A percentile compares a stretch with the other conserved stretches of the same genome.
Evolutionary conservation across 2,113 vertebrate species (phyloP).

Genomic region (Pogonocichla stellata): DNA sequence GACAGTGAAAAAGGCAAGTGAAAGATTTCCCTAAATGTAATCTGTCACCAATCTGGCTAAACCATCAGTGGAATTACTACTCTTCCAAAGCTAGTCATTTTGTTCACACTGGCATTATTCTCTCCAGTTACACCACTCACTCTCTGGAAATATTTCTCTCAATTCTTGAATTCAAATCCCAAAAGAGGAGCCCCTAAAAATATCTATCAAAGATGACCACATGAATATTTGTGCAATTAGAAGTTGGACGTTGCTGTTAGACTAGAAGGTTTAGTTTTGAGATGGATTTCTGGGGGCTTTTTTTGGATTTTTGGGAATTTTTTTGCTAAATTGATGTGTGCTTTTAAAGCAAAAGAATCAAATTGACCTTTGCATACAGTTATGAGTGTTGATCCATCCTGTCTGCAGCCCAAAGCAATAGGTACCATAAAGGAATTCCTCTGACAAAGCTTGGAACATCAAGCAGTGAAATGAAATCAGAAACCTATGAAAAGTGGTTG

Average conservation of each 20-base stretch:
- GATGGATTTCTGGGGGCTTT: not conserved
- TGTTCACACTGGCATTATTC: not conserved
- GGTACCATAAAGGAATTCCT: not conserved
- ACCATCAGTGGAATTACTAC: not conserved
- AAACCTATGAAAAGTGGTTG: not conserved
- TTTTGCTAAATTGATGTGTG: not conserved
- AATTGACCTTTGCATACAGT: not conserved
- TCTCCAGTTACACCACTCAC: not conserved
- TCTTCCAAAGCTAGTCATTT: not conserved
- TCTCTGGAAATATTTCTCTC: not conserved
- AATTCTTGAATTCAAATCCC: not conserved
- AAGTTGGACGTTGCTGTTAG: not conserved
- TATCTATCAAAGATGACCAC: not conserved
- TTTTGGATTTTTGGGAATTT: rapidly evolving
- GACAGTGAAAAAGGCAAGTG: not conserved
- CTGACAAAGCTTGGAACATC: not conserved
- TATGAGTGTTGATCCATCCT: not conserved
- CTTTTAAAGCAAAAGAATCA: not conserved
- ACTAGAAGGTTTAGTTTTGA: not conserved
- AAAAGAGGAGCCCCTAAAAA: not conserved
- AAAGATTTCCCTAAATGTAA: not conserved
- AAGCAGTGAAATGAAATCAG: not conserved
- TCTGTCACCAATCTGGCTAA: not conserved
- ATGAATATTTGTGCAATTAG: not conserved
- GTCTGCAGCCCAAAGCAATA: not conserved